Percentiles rank a stretch among this genome's conserved stretches.
These are phyloP conservation scores for Spea hammondii DNA, from an alignment of 2,797 vertebrate genomes.

Conservation along the genomic window DNA sequence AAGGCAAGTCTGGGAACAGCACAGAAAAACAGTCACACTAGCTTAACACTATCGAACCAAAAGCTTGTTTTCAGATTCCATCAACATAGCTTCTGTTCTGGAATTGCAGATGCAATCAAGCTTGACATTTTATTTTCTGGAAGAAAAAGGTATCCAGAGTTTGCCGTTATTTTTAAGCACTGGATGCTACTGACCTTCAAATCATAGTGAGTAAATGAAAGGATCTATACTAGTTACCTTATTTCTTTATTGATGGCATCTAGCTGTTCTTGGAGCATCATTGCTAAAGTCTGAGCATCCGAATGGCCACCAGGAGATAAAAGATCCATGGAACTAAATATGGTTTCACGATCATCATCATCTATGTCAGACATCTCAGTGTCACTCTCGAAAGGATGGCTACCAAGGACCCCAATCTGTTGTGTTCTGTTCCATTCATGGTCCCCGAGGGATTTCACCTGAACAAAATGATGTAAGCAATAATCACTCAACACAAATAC, in stretches of 20 bases:
- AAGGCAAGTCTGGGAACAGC: conserved; percentile 34
- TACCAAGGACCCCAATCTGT: conserved; percentile 84
- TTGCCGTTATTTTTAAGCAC: not conserved
- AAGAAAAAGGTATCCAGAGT: too few relatives aligned
- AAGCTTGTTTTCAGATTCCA: conserved; percentile 25
- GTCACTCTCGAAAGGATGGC: conserved; percentile 93
- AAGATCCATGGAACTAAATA: conserved; percentile 98
- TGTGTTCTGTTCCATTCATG: conserved; percentile 93
- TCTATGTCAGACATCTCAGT: conserved; percentile 98
- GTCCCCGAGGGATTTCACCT: conserved; percentile 95
- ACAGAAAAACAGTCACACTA: conserved; percentile 24
- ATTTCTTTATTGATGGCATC: conserved; percentile 99
- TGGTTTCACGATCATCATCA: conserved; percentile 92
- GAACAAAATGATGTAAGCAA: conserved; percentile 39
- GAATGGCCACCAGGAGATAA: conserved; percentile 95
- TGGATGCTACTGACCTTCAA: not conserved
- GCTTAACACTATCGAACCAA: conserved; percentile 12
- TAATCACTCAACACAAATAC: not conserved
- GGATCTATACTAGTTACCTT: conserved; percentile 68
- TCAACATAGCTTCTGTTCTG: conserved; percentile 13
- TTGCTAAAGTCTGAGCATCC: conserved; percentile 94
- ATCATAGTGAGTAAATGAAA: not conserved
- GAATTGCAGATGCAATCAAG: conserved; percentile 12
- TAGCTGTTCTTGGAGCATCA: conserved; percentile 98
- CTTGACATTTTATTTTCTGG: conserved; percentile 11